Percentiles rank a stretch among this genome's conserved stretches.
Evolutionary conservation across 2,888 invertebrate species (phyloP).

Genomic region (Camponotus fellah): DNA sequence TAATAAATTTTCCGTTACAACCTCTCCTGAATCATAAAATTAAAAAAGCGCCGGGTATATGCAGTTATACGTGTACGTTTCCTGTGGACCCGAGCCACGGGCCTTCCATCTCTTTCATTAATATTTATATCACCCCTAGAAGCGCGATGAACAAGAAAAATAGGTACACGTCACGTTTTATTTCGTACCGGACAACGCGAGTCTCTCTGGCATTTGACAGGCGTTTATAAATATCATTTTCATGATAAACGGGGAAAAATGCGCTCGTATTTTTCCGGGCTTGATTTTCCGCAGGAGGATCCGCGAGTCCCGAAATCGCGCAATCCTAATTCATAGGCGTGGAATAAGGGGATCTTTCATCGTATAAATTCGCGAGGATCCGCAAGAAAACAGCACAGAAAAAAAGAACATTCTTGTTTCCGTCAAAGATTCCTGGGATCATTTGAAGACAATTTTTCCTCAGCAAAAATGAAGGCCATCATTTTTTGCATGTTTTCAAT

Average conservation of each 20-base stretch:
- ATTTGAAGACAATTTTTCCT: too few relatives aligned
- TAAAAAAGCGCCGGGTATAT: slow-evolving; percentile 15
- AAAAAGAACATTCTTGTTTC: too few relatives aligned
- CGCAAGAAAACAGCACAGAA: too few relatives aligned
- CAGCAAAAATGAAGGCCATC: too few relatives aligned
- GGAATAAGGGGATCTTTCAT: too few relatives aligned
- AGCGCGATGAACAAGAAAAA: slow-evolving; percentile 6
- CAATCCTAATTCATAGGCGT: neutral
- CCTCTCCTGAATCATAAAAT: neutral
- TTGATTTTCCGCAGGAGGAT: neutral
- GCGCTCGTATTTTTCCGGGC: neutral
- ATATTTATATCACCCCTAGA: neutral
- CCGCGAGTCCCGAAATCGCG: slow-evolving; percentile 4
- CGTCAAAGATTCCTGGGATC: too few relatives aligned
- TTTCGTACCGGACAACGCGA: neutral
- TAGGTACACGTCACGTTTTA: neutral
- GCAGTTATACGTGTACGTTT: neutral
- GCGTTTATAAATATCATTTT: slow-evolving; percentile 17
- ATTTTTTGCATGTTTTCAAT: too few relatives aligned
- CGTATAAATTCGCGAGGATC: too few relatives aligned
- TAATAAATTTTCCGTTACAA: slow-evolving; percentile 17
- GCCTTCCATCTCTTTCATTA: slow-evolving; percentile 29
- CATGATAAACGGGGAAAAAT: slow-evolving; percentile 11
- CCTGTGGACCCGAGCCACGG: neutral
- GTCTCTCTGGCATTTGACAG: slow-evolving; percentile 26